phyloP scores from a whole-genome alignment of 2,113 vertebrate genomes.

The Pantherophis guttatus region DNA sequence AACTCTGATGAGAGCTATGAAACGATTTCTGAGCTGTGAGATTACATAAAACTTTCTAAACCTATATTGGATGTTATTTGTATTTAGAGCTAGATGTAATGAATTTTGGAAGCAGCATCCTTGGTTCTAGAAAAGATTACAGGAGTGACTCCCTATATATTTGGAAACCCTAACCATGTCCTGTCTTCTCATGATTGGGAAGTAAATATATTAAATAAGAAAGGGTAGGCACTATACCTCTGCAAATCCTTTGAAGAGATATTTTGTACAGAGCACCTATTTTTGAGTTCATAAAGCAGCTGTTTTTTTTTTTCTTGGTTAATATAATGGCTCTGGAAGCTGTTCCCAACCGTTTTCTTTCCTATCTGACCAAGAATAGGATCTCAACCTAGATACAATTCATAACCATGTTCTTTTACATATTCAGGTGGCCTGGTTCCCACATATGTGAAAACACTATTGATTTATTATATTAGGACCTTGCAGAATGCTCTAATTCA shows the following conservation, averaged over 20 bases:
- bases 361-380: neutral
- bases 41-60: neutral
- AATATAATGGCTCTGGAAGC: neutral
- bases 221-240: neutral
- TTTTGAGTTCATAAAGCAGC: neutral
- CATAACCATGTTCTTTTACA: neutral
- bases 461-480: neutral
- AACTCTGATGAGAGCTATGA: neutral
- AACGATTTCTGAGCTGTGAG: neutral
- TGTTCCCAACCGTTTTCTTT: neutral
- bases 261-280: neutral
- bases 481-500: neutral
- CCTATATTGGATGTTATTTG: neutral
- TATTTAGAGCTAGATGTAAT: neutral
- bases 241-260: neutral
- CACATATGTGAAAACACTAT: neutral
- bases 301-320: neutral
- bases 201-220: neutral
- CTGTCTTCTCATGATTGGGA: neutral
- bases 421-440: neutral
- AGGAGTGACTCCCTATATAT: neutral
- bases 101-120: neutral
- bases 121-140: neutral
- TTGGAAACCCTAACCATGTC: neutral
- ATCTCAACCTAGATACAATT: neutral